phyloP scores from a whole-genome alignment of 92 coral and sea anemone genomes.

The Epizoanthus rinbou region DNA sequence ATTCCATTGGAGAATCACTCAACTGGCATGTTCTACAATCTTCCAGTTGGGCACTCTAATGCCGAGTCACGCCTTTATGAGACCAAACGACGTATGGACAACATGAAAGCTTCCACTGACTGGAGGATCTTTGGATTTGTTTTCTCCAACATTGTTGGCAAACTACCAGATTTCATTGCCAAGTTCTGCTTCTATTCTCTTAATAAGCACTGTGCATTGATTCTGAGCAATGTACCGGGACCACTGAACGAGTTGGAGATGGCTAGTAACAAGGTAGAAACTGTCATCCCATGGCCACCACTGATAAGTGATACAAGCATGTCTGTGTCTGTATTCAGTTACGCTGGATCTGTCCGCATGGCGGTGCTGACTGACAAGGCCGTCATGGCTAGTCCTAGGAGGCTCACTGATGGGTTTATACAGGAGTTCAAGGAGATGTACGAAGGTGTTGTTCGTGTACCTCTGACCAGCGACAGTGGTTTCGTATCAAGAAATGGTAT shows the following conservation, averaged over 20 bases:
- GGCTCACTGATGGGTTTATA: slow-evolving; percentile 76
- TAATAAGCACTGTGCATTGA: slow-evolving; percentile 79
- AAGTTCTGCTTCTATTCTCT: slow-evolving; percentile 79
- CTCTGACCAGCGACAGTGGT: slow-evolving; percentile 3
- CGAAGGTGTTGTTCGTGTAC: slow-evolving; percentile 39
- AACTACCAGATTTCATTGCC: slow-evolving; percentile 86
- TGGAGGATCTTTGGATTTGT: slow-evolving; percentile 85
- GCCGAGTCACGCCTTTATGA: slow-evolving; percentile 79
- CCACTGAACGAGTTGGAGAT: slow-evolving; percentile 87
- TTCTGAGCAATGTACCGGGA: slow-evolving; percentile 96
- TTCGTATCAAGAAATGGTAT: neutral
- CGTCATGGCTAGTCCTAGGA: slow-evolving; percentile 72
- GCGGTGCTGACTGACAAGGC: slow-evolving; percentile 87
- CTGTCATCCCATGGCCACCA: slow-evolving; percentile 98
- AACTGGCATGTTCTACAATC: slow-evolving; percentile 82
- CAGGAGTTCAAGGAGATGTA: slow-evolving; percentile 87
- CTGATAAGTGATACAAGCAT: slow-evolving; percentile 92
- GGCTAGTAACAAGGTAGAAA: slow-evolving; percentile 76
- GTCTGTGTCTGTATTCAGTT: slow-evolving; percentile 91
- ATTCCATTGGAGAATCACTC: slow-evolving; percentile 94
- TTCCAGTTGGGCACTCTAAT: slow-evolving; percentile 78
- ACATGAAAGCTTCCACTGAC: slow-evolving; percentile 84
- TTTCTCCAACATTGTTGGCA: slow-evolving; percentile 79
- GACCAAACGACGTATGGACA: slow-evolving; percentile 94
- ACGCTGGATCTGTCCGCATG: slow-evolving; percentile 93